A percentile compares a stretch with the other conserved stretches of the same genome.
Conservation (phyloP, 2,797 vertebrate species). For the Paratrypauchen microcephalus region DNA sequence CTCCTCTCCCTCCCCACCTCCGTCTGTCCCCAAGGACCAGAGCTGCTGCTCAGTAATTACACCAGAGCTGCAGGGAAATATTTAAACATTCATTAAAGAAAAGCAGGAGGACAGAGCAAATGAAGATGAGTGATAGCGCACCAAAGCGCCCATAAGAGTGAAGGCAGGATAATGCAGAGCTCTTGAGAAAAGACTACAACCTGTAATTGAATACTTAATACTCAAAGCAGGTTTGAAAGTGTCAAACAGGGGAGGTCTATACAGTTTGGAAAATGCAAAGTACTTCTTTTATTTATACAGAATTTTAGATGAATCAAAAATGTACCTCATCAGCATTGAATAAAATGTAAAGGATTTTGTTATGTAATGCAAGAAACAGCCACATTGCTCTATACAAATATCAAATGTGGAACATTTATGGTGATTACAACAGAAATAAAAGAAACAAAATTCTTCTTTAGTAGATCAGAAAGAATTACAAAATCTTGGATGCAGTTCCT, state of each 20-base stretch:
- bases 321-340: background rate
- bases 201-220: conserved; percentile 48
- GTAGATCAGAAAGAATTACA: background rate
- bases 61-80: conserved; percentile 67
- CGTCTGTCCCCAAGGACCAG: conserved; percentile 57
- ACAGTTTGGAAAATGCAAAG: conserved; percentile 10
- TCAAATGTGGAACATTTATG: background rate
- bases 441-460: background rate
- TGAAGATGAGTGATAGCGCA: conserved; percentile 63
- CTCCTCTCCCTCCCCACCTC: conserved; percentile 27
- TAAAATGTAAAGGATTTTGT: background rate
- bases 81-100: conserved; percentile 80
- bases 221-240: conserved; percentile 21
- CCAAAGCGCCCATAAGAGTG: conserved; percentile 27
- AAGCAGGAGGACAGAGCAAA: conserved; percentile 64
- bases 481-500: conserved; percentile 6
- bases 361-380: background rate
- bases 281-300: conserved; percentile 23
- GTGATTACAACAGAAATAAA: background rate
- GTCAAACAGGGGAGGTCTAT: conserved; percentile 29
- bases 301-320: background rate
- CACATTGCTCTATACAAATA: too few relatives aligned
- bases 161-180: conserved; percentile 27
- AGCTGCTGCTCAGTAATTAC: conserved; percentile 75
- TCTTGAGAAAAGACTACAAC: conserved; percentile 32